Evolutionary conservation across 2,113 vertebrate species (phyloP).

Genomic region (Mustela lutreola): DNA sequence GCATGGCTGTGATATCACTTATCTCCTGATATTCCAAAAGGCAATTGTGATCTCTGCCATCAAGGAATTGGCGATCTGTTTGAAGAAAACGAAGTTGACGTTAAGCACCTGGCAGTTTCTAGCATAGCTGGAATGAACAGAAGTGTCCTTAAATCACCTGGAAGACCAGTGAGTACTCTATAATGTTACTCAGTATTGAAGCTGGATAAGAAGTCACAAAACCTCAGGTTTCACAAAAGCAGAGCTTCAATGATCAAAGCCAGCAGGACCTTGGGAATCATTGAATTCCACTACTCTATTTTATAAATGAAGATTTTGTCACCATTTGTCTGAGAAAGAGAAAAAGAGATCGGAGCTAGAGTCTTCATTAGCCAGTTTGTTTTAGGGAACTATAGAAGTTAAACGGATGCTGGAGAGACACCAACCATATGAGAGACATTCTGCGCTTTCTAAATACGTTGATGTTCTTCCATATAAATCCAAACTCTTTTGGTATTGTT

Average conservation of each 20-base stretch:
- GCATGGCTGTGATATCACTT: constrained; percentile 25
- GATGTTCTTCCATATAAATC: not conserved
- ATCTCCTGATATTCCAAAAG: constrained; percentile 18
- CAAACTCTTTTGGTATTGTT: not conserved
- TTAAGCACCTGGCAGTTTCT: constrained; percentile 20
- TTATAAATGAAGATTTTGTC: constrained; percentile 1
- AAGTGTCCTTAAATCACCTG: not conserved
- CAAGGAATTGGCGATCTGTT: not conserved
- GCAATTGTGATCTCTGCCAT: constrained; percentile 30
- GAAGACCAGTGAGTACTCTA: not conserved
- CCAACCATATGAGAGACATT: not conserved
- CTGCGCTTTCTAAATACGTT: not conserved
- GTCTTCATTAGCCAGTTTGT: not conserved
- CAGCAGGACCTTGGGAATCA: not conserved
- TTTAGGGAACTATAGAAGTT: not conserved
- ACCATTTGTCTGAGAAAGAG: not conserved
- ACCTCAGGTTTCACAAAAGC: constrained; percentile 46
- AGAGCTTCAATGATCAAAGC: not conserved
- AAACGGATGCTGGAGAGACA: not conserved
- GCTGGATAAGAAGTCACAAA: constrained; percentile 1
- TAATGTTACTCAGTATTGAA: constrained; percentile 19
- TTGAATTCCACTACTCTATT: not conserved
- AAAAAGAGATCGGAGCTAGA: not conserved
- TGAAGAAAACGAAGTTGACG: not conserved
- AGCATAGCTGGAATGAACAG: not conserved